Evolutionary conservation across 2,113 vertebrate genomes (phyloP).

Genomic region (Dissostichus mawsoni): DNA sequence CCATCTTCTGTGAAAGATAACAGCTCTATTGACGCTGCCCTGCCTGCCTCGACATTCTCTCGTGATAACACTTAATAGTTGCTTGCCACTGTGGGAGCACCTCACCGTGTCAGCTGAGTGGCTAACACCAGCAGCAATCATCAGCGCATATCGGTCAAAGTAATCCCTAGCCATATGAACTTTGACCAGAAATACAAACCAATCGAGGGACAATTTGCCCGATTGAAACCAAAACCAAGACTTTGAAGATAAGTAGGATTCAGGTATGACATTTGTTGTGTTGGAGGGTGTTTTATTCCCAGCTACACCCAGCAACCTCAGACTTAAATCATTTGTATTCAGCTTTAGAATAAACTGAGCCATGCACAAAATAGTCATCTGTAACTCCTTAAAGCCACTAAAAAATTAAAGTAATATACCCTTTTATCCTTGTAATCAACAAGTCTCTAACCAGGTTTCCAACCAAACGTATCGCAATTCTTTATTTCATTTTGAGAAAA

Average conservation of each 20-base stretch:
- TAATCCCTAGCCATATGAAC: no score
- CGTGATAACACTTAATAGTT: constrained; percentile 65
- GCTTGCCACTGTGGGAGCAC: constrained; percentile 21
- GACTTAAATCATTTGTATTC: background rate
- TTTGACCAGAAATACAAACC: constrained; percentile 20
- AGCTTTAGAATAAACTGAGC: background rate
- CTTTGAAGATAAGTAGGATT: background rate
- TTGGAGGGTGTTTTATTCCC: constrained; percentile 25
- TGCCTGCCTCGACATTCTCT: constrained; percentile 45
- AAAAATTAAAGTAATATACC: background rate
- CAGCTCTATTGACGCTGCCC: constrained; percentile 60
- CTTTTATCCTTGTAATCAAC: constrained; percentile 21
- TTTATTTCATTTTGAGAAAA: no score
- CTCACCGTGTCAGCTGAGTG: constrained; percentile 24
- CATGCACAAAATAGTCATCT: background rate
- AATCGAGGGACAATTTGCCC: background rate
- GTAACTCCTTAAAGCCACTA: background rate
- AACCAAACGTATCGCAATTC: no score
- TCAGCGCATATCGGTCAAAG: no score
- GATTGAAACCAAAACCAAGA: constrained; percentile 2
- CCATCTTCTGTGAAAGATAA: constrained; percentile 55
- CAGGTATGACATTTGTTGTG: constrained; percentile 9
- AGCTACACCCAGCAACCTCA: background rate
- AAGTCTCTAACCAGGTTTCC: background rate
- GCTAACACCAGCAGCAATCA: background rate